Conservation (phyloP, 2,888 invertebrate genomes). For the Julus scandinavius region DNA sequence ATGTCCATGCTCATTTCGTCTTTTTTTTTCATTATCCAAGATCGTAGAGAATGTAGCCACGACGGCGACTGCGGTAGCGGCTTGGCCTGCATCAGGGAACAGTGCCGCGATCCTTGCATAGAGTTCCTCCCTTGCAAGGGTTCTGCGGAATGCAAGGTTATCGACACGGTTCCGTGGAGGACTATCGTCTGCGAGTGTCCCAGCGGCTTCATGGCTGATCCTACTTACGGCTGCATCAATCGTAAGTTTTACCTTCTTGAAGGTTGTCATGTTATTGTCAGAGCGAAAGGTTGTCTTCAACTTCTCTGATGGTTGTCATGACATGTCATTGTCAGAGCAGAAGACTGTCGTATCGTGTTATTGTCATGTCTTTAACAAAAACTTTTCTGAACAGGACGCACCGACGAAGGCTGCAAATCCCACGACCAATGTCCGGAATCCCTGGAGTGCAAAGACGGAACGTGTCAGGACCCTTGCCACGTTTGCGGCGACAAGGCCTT, state of each 20-base stretch:
- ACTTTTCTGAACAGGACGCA: constrained; percentile 36
- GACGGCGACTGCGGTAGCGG: constrained; percentile 87
- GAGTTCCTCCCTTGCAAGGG: constrained; percentile 72
- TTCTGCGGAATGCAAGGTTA: constrained; percentile 64
- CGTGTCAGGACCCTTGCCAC: constrained; percentile 62
- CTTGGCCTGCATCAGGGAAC: constrained; percentile 83
- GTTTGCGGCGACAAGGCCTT: constrained; percentile 72
- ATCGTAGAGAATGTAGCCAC: constrained; percentile 76
- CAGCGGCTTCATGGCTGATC: constrained; percentile 72
- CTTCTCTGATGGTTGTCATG: too few relatives aligned
- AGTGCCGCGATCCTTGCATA: constrained; percentile 86
- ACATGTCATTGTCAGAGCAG: too few relatives aligned
- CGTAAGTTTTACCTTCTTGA: constrained; percentile 56
- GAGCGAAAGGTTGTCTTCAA: too few relatives aligned
- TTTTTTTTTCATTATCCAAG: background rate
- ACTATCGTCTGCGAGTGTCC: constrained; percentile 74
- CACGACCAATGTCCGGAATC: constrained; percentile 82
- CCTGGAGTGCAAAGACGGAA: constrained; percentile 80
- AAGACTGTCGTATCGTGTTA: too few relatives aligned
- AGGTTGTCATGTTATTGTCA: background rate
- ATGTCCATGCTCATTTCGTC: too few relatives aligned
- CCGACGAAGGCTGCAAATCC: constrained; percentile 75
- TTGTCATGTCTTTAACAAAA: background rate
- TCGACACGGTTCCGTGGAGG: constrained; percentile 61
- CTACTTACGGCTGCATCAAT: constrained; percentile 57